Conservation (phyloP, 2,797 vertebrate species). For the Sus cebifrons region DNA sequence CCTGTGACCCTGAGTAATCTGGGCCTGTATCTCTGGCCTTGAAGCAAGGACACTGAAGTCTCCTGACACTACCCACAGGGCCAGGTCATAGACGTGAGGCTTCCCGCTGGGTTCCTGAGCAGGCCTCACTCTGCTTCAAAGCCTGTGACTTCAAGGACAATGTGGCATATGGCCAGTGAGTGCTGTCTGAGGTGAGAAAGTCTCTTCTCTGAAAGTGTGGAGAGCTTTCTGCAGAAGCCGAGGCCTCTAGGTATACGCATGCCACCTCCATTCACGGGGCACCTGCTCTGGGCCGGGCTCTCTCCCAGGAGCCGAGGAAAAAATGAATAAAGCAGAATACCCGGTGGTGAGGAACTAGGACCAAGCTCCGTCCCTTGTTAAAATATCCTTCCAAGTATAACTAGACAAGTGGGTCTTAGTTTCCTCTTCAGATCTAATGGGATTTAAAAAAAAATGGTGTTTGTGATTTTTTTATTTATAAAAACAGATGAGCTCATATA, state of each 20-base stretch:
- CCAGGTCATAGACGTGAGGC: constrained; percentile 70
- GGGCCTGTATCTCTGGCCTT: constrained; percentile 88
- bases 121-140: constrained; percentile 77
- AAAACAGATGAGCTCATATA: constrained; percentile 32
- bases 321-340: constrained; percentile 36
- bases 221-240: constrained; percentile 57
- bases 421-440: background rate
- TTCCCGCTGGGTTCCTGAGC: constrained; percentile 78
- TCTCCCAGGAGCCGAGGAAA: background rate
- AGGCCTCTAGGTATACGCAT: background rate
- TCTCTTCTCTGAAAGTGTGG: constrained; percentile 40
- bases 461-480: constrained; percentile 58
- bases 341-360: background rate
- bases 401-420: background rate
- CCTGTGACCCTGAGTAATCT: constrained; percentile 91
- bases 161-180: constrained; percentile 71
- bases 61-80: constrained; percentile 76
- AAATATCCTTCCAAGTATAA: constrained; percentile 20
- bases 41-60: constrained; percentile 88
- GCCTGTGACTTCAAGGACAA: constrained; percentile 62
- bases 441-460: background rate
- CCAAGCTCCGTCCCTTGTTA: background rate
- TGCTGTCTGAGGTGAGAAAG: constrained; percentile 41
- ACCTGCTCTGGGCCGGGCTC: background rate
- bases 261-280: background rate